These are phyloP conservation scores for Micromesistius poutassou DNA, from an alignment of 2,797 vertebrate species.

Conservation along the genomic window DNA sequence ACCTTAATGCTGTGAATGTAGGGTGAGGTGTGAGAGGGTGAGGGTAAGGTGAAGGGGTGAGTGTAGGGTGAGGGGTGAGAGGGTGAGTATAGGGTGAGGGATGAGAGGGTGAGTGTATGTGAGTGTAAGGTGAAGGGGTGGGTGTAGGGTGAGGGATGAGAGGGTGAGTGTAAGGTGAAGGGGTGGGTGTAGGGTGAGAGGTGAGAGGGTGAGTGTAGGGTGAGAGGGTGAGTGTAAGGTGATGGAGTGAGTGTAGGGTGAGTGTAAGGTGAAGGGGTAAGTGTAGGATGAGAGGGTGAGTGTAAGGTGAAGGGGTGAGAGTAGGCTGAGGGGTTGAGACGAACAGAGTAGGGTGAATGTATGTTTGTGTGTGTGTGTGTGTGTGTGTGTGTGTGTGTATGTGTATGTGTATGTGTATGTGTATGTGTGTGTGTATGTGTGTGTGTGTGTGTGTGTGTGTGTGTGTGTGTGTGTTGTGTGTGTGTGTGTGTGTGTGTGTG, in stretches of 20 bases:
- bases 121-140: no score
- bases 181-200: no score
- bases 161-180: no score
- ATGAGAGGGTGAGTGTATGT: background rate
- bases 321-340: background rate
- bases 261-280: background rate
- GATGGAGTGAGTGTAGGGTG: background rate
- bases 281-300: no score
- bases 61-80: background rate
- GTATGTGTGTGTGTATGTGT: background rate
- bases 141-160: no score
- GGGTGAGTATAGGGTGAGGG: no score
- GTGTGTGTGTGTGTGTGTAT: slow-evolving; percentile 5
- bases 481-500: slow-evolving; percentile 76
- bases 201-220: background rate
- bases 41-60: no score
- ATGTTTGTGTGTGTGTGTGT: background rate
- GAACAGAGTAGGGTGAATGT: no score
- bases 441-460: background rate
- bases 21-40: no score
- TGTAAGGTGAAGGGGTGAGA: no score
- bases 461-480: slow-evolving; percentile 41
- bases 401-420: background rate
- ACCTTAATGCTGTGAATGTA: background rate
- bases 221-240: background rate